Conservation (phyloP, 1,140 invertebrate genomes). For the Papilio polytes region DNA sequence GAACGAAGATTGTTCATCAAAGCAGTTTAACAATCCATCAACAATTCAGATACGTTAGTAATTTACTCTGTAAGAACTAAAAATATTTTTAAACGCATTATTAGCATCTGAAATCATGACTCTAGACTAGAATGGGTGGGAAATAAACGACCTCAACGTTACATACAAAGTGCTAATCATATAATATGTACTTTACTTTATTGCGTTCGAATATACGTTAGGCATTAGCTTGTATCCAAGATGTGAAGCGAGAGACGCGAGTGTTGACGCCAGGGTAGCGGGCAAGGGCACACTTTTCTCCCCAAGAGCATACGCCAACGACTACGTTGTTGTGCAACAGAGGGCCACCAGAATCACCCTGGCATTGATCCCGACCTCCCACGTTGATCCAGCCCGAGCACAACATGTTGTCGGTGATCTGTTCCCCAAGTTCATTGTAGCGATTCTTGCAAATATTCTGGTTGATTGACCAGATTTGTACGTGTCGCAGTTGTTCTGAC, state of each 20-base stretch:
- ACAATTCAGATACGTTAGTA: no score
- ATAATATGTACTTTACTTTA: not conserved
- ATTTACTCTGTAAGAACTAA: no score
- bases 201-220: slow-evolving; percentile 43
- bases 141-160: no score
- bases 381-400: slow-evolving; percentile 64
- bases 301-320: slow-evolving; percentile 85
- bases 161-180: not conserved
- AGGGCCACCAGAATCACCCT: slow-evolving; percentile 86
- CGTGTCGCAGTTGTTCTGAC: slow-evolving; percentile 63
- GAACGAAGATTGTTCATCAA: not conserved
- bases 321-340: slow-evolving; percentile 82
- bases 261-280: slow-evolving; percentile 84
- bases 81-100: no score
- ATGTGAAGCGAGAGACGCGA: slow-evolving; percentile 64
- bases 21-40: not conserved
- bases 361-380: slow-evolving; percentile 64
- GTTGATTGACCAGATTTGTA: slow-evolving; percentile 61
- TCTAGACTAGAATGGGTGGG: no score
- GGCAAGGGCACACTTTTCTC: slow-evolving; percentile 80
- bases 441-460: slow-evolving; percentile 51
- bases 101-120: no score
- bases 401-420: slow-evolving; percentile 65
- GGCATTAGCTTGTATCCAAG: slow-evolving; percentile 63
- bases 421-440: slow-evolving; percentile 44